Percentiles rank a stretch among this genome's conserved stretches.
Conservation (phyloP, 2,113 vertebrate genomes). For the Morphnarchus princeps region DNA sequence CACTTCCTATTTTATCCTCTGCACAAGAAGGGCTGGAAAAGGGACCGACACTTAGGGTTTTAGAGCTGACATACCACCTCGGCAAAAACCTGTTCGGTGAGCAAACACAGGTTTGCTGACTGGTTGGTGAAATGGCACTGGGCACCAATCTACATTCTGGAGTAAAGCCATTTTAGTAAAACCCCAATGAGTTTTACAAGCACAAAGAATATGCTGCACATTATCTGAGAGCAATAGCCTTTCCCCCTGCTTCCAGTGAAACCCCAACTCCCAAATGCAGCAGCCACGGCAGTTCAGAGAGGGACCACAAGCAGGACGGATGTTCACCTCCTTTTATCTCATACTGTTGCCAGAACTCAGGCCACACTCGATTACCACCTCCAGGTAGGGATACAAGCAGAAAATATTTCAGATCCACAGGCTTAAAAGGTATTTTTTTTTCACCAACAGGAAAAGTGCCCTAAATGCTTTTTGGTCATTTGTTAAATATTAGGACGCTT, state of each 20-base stretch:
- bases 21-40: neutral
- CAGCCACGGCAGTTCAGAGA: fast-evolving
- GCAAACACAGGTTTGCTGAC: neutral
- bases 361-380: neutral
- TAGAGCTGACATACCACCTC: neutral
- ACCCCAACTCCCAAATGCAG: neutral
- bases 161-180: neutral
- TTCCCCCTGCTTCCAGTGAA: neutral
- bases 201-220: fast-evolving
- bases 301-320: fast-evolving
- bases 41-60: neutral
- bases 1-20: neutral
- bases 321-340: neutral
- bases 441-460: neutral
- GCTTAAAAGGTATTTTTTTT: neutral
- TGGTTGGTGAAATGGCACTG: neutral
- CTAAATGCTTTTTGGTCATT: neutral
- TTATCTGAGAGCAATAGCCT: neutral
- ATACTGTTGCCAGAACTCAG: neutral
- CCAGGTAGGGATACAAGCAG: neutral
- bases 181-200: neutral
- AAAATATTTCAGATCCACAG: neutral
- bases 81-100: neutral
- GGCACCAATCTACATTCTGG: neutral
- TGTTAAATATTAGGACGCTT: neutral